phyloP scores from a whole-genome alignment of 2,888 invertebrate genomes.

The Chorisops tibialis region DNA sequence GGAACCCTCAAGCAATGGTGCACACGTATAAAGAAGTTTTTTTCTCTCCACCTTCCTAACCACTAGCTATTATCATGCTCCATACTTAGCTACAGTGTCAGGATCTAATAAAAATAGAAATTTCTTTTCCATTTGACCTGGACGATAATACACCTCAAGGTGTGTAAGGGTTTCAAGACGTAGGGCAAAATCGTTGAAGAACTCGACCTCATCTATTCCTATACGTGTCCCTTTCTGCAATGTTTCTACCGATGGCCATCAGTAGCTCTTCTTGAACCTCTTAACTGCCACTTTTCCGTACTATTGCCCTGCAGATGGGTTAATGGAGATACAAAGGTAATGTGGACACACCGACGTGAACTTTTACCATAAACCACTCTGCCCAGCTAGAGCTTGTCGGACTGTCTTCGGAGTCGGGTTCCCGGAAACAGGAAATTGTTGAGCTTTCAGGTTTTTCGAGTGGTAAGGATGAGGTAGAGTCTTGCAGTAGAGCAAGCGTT shows the following conservation, averaged over 20 bases:
- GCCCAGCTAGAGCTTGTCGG: background rate
- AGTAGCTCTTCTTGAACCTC: conserved; percentile 17
- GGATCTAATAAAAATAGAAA: conserved; percentile 17
- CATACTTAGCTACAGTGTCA: background rate
- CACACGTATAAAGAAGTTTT: too few relatives aligned
- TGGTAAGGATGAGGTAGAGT: too few relatives aligned
- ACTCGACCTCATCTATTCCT: too few relatives aligned
- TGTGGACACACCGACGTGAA: conserved; percentile 28
- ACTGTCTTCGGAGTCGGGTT: too few relatives aligned
- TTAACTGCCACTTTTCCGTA: conserved; percentile 32
- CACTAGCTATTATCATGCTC: background rate
- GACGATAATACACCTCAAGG: background rate
- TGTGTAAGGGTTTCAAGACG: background rate
- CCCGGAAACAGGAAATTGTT: too few relatives aligned
- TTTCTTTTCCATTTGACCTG: conserved; percentile 21
- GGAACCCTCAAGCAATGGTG: background rate
- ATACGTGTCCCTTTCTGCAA: background rate
- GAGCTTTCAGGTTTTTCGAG: too few relatives aligned
- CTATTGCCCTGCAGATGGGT: conserved; percentile 28
- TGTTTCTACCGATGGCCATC: conserved; percentile 9
- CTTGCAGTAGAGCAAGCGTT: too few relatives aligned
- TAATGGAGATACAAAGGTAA: conserved; percentile 33
- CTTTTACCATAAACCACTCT: conserved; percentile 29
- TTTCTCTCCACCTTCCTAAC: background rate
- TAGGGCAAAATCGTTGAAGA: too few relatives aligned